phyloP scores from a whole-genome alignment of 2,888 invertebrate species.

The Hypomecis atomaria region DNA sequence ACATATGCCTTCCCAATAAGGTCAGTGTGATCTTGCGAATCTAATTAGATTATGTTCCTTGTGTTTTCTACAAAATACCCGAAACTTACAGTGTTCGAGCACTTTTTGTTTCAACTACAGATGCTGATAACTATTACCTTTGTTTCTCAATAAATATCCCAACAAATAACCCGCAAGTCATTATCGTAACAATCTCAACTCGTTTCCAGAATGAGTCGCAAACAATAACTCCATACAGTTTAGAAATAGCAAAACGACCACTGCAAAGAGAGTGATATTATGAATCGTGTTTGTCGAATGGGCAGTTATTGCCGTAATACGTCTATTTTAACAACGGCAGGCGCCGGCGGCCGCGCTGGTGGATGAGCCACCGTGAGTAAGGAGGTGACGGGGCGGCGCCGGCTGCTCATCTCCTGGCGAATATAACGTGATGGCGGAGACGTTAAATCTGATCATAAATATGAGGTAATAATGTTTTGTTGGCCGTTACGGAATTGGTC shows the following conservation, averaged over 20 bases:
- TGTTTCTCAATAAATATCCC: no score
- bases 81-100: no score
- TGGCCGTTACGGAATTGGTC: constrained; percentile 10
- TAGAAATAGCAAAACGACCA: constrained; percentile 36
- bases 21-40: no score
- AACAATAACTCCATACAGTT: neutral
- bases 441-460: constrained; percentile 25
- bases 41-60: no score
- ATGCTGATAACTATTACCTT: no score
- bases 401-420: constrained; percentile 30
- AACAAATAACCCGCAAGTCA: no score
- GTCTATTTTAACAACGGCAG: constrained; percentile 45
- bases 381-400: constrained; percentile 29
- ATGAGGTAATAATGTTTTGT: constrained; percentile 28
- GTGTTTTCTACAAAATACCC: no score
- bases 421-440: constrained; percentile 37
- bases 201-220: no score
- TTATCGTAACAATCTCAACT: no score
- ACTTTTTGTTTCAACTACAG: no score
- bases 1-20: no score
- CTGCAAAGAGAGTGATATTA: constrained; percentile 39
- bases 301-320: constrained; percentile 40
- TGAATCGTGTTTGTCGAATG: constrained; percentile 41
- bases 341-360: constrained; percentile 36
- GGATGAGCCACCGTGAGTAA: constrained; percentile 16